These are phyloP conservation scores for Ophion slaviceki DNA, from an alignment of 2,888 invertebrate genomes.

Conservation along the genomic window DNA sequence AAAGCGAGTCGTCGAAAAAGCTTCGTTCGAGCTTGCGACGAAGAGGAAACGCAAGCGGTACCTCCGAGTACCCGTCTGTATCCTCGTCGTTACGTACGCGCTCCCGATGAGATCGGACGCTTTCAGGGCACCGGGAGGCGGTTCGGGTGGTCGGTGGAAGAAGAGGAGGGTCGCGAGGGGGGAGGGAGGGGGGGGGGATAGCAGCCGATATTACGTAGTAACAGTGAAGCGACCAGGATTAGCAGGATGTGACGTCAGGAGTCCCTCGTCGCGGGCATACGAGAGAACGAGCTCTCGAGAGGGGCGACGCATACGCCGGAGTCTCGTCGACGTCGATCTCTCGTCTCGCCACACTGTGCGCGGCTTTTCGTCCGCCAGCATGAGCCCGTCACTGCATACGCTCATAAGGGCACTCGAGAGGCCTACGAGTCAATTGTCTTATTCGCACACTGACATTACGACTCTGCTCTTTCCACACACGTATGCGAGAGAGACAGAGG, in stretches of 20 bases:
- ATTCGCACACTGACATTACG: constrained; percentile 45
- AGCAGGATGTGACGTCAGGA: constrained; percentile 82
- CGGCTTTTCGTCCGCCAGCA: not conserved
- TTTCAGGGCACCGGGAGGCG: not conserved
- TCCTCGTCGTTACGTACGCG: not conserved
- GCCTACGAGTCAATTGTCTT: constrained; percentile 80
- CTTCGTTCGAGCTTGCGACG: too few species aligned
- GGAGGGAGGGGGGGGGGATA: not conserved
- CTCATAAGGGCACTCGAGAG: constrained; percentile 57
- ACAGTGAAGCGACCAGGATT: constrained; percentile 41
- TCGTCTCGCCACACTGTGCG: not conserved
- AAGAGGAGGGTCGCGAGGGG: constrained; percentile 33
- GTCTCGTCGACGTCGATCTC: constrained; percentile 53
- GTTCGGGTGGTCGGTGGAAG: constrained; percentile 71
- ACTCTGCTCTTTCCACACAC: not conserved
- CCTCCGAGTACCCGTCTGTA: too few species aligned
- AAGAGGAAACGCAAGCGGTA: too few species aligned
- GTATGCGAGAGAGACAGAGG: constrained; percentile 20
- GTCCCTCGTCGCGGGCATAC: constrained; percentile 70
- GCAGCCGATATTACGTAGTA: constrained; percentile 27
- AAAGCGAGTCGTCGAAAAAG: too few species aligned
- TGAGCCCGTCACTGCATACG: not conserved
- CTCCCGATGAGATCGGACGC: constrained; percentile 27
- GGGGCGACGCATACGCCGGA: constrained; percentile 68
- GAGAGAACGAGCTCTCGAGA: constrained; percentile 65